A percentile compares a stretch with the other conserved stretches of the same genome.
phyloP scores from a whole-genome alignment of 2,113 vertebrate genomes.

The Melanotaenia duboulayi region DNA sequence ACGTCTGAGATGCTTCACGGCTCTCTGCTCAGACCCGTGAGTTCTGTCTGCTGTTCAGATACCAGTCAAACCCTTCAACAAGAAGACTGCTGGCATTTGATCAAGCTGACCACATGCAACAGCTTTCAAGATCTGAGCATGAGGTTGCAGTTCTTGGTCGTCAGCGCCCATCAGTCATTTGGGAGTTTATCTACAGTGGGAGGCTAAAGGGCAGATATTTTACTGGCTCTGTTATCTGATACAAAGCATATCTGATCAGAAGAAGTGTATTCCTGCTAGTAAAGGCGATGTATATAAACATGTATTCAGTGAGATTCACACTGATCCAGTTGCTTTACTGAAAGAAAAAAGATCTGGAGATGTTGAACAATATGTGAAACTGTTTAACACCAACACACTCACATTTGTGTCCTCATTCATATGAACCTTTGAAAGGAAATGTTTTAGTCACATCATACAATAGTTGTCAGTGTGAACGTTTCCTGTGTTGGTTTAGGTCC shows the following conservation, averaged over 20 bases:
- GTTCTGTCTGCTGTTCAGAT: not conserved
- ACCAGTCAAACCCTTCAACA: not conserved
- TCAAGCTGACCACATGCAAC: too few relatives aligned
- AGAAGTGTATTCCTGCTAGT: not conserved
- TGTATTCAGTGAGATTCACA: conserved; percentile 13
- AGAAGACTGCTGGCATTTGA: too few relatives aligned
- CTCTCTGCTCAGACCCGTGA: too few relatives aligned
- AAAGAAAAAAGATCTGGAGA: not conserved
- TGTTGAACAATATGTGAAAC: not conserved
- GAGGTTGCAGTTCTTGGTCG: too few relatives aligned
- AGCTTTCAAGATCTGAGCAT: too few relatives aligned
- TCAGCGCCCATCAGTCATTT: not conserved
- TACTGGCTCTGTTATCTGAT: not conserved
- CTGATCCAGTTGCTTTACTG: conserved; percentile 38
- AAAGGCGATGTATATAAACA: not conserved
- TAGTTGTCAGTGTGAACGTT: not conserved
- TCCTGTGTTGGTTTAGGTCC: not conserved
- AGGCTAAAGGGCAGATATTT: too few relatives aligned
- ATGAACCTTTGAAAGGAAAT: too few relatives aligned
- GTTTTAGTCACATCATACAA: too few relatives aligned
- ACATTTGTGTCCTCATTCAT: not conserved
- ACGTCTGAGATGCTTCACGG: too few relatives aligned
- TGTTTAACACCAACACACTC: not conserved
- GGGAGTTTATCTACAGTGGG: not conserved
- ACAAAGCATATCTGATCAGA: not conserved